A percentile compares a stretch with the other conserved stretches of the same genome.
Evolutionary conservation across 2,797 vertebrate genomes (phyloP).

Genomic region (Coregonus ussuriensis): DNA sequence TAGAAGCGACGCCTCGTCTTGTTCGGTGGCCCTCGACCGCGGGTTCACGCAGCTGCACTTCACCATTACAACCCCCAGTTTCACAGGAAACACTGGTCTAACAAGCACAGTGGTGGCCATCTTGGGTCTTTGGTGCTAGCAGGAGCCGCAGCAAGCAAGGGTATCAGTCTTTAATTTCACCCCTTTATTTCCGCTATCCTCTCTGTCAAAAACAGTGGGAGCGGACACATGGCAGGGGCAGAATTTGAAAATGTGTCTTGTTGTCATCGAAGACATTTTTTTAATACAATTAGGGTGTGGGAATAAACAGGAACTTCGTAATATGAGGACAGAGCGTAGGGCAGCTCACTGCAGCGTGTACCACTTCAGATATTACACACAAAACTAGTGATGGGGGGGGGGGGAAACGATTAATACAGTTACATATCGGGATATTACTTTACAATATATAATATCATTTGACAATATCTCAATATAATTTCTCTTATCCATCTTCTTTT

Average conservation of each 20-base stretch:
- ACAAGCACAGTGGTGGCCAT: not conserved
- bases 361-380: too few species aligned
- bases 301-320: slow-evolving; percentile 21
- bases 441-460: too few species aligned
- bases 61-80: slow-evolving; percentile 10
- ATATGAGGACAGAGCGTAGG: too few species aligned
- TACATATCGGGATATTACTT: too few species aligned
- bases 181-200: slow-evolving; percentile 14
- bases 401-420: too few species aligned
- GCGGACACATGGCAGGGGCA: not conserved
- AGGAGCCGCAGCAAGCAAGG: not conserved
- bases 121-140: slow-evolving; percentile 3
- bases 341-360: not conserved
- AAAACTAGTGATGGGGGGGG: too few species aligned
- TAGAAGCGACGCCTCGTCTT: not conserved
- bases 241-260: slow-evolving; percentile 27
- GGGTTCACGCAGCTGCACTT: slow-evolving; percentile 7
- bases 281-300: slow-evolving; percentile 29
- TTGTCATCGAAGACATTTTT: slow-evolving; percentile 33
- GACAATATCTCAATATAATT: too few species aligned
- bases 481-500: too few species aligned
- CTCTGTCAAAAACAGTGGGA: slow-evolving; percentile 19
- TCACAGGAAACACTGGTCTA: slow-evolving; percentile 5
- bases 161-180: not conserved
- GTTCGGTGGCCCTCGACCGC: not conserved